phyloP scores from a whole-genome alignment of 2,797 vertebrate genomes.

The Eulemur rubriventer region DNA sequence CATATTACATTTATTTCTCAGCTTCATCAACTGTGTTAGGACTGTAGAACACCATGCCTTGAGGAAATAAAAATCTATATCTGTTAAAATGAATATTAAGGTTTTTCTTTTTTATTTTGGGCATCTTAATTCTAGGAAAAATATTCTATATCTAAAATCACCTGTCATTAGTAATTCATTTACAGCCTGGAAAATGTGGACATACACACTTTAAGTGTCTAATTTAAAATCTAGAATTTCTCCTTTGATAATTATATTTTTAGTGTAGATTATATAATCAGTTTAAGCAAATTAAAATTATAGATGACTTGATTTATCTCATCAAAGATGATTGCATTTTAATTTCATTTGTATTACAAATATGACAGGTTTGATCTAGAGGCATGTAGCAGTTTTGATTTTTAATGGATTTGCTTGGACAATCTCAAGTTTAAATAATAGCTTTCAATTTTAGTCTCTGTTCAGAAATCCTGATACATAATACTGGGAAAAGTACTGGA shows the following conservation, averaged over 20 bases:
- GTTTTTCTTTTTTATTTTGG: not conserved
- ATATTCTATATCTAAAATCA: not conserved
- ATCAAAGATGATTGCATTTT: slow-evolving; percentile 2
- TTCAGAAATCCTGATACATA: not conserved
- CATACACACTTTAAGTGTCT: not conserved
- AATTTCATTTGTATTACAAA: slow-evolving; percentile 39
- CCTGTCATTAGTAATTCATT: not conserved
- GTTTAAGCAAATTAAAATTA: slow-evolving; percentile 30
- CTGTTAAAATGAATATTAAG: not conserved
- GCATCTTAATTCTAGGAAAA: not conserved
- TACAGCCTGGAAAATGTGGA: not conserved
- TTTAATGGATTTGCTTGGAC: not conserved
- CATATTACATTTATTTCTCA: not conserved
- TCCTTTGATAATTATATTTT: not conserved
- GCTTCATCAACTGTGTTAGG: not conserved
- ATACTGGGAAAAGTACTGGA: not conserved
- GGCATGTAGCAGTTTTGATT: not conserved
- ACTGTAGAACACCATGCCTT: not conserved
- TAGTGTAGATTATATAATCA: slow-evolving; percentile 17
- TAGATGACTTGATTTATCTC: not conserved
- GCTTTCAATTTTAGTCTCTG: not conserved
- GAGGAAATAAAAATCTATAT: not conserved
- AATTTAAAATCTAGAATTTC: slow-evolving; percentile 15
- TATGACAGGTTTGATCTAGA: not conserved
- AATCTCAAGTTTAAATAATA: slow-evolving; percentile 22